Conservation (phyloP, 2,888 invertebrate genomes). For the Aspidapion aeneum region DNA sequence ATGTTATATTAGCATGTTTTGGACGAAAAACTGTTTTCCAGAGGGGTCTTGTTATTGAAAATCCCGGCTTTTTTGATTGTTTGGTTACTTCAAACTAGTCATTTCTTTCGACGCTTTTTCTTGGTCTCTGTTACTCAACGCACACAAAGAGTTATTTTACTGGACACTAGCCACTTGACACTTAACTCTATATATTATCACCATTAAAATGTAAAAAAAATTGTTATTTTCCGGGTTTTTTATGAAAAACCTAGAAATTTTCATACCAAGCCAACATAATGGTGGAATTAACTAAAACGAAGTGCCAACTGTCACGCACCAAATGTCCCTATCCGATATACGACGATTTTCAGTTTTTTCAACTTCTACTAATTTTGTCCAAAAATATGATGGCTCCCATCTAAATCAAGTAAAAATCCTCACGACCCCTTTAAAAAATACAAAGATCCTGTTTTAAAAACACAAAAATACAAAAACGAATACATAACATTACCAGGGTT, state of each 20-base stretch:
- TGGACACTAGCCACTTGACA: neutral
- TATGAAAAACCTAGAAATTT: slow-evolving; percentile 27
- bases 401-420: too few relatives aligned
- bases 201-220: neutral
- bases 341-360: too few relatives aligned
- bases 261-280: slow-evolving; percentile 28
- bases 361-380: too few relatives aligned
- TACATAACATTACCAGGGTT: too few relatives aligned
- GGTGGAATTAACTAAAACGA: slow-evolving; percentile 24
- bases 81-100: slow-evolving; percentile 29
- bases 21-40: too few relatives aligned
- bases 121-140: neutral
- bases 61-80: slow-evolving; percentile 33
- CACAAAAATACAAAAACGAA: too few relatives aligned
- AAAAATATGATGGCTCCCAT: too few relatives aligned
- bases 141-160: neutral
- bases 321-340: neutral
- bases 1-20: too few relatives aligned
- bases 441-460: too few relatives aligned
- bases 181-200: neutral
- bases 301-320: slow-evolving; percentile 16
- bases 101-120: slow-evolving; percentile 8
- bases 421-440: too few relatives aligned
- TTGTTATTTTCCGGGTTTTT: slow-evolving; percentile 10
- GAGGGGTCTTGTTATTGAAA: slow-evolving; percentile 26